These are phyloP conservation scores for Otocyon megalotis DNA, from an alignment of 2,113 vertebrate species.

Conservation along the genomic window DNA sequence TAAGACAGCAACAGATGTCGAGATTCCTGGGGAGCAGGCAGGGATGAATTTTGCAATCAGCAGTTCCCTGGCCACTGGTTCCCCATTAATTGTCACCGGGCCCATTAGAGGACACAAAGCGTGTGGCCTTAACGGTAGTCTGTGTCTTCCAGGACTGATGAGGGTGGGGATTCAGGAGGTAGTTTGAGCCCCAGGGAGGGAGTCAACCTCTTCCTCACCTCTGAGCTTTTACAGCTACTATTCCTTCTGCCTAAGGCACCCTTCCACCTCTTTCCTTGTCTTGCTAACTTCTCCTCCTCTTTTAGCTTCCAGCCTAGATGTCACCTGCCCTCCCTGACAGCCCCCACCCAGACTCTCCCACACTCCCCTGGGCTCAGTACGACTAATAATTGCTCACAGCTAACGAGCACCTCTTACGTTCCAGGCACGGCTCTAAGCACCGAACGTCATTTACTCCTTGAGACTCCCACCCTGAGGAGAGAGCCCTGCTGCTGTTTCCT, in stretches of 20 bases:
- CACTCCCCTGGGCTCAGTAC: not conserved
- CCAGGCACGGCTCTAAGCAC: not conserved
- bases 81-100: not conserved
- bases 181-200: not conserved
- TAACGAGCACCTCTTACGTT: not conserved
- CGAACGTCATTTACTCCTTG: accelerated
- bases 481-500: not conserved
- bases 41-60: not conserved
- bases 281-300: not conserved
- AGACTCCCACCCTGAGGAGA: not conserved
- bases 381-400: not conserved
- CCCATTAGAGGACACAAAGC: not conserved
- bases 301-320: not conserved
- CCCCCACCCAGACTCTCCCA: not conserved
- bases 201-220: not conserved
- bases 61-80: not conserved
- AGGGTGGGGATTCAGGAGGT: not conserved
- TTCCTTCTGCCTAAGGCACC: not conserved
- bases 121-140: not conserved
- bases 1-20: not conserved
- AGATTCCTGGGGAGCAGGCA: not conserved
- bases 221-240: not conserved
- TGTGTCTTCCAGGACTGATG: not conserved
- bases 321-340: not conserved
- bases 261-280: not conserved